These are phyloP conservation scores for Notamacropus eugenii DNA, from an alignment of 2,797 vertebrate genomes.

Conservation along the genomic window DNA sequence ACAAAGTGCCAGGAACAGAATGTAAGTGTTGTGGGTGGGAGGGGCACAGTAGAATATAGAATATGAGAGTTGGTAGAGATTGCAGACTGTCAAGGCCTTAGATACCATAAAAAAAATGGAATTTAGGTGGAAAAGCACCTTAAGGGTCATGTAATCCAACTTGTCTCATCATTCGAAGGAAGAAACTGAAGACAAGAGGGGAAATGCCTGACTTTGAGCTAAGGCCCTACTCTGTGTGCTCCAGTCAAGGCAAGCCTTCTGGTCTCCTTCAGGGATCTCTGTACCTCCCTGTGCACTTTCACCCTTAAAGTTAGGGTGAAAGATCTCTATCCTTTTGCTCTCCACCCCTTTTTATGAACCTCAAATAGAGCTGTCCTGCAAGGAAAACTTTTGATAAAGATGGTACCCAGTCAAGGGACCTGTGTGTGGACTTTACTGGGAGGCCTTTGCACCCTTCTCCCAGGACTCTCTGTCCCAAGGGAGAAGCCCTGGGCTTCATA, in stretches of 20 bases:
- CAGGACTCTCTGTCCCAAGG: background rate
- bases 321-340: background rate
- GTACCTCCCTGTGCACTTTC: background rate
- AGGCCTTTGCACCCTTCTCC: background rate
- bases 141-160: background rate
- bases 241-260: background rate
- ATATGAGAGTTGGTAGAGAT: background rate
- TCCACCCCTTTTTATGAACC: background rate
- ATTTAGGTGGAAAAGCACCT: background rate
- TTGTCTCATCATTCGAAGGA: background rate
- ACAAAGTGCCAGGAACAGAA: background rate
- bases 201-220: background rate
- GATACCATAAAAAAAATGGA: background rate
- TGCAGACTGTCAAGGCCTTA: background rate
- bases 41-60: background rate
- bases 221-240: background rate
- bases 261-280: background rate
- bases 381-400: background rate
- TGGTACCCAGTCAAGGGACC: no score
- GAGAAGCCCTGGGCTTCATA: background rate
- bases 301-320: background rate
- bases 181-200: background rate
- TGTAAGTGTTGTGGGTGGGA: background rate
- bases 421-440: no score
- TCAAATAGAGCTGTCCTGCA: background rate